Conservation (phyloP, 1,140 invertebrate species). For the Parapsyche elsis region DNA sequence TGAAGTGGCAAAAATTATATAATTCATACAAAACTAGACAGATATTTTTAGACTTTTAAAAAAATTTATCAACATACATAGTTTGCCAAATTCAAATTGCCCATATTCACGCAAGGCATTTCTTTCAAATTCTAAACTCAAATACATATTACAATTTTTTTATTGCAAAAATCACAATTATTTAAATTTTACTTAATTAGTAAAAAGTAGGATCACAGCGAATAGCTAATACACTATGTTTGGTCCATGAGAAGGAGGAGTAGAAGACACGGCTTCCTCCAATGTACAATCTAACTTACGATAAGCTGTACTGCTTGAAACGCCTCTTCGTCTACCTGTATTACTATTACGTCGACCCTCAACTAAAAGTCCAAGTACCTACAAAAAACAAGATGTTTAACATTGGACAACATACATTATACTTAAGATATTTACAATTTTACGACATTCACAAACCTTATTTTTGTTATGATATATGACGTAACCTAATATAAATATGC, state of each 20-base stretch:
- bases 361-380: constrained; percentile 50
- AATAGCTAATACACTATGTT: constrained; percentile 49
- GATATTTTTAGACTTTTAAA: background rate
- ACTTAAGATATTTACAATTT: background rate
- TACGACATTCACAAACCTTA: constrained; percentile 47
- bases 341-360: constrained; percentile 46
- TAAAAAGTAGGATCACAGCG: constrained; percentile 30
- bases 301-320: constrained; percentile 43
- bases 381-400: background rate
- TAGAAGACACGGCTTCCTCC: constrained; percentile 52
- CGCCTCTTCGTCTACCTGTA: constrained; percentile 34
- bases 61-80: background rate
- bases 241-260: constrained; percentile 50
- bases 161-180: constrained; percentile 11
- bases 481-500: constrained; percentile 49
- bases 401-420: background rate
- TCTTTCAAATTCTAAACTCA: no score
- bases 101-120: no score
- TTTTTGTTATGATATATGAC: constrained; percentile 54
- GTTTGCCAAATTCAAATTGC: no score
- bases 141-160: background rate
- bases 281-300: constrained; percentile 52
- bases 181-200: background rate
- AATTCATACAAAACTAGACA: background rate
- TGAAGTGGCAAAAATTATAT: no score